Conservation (phyloP, 64 coral and sea anemone genomes). For the Montipora capricornis region DNA sequence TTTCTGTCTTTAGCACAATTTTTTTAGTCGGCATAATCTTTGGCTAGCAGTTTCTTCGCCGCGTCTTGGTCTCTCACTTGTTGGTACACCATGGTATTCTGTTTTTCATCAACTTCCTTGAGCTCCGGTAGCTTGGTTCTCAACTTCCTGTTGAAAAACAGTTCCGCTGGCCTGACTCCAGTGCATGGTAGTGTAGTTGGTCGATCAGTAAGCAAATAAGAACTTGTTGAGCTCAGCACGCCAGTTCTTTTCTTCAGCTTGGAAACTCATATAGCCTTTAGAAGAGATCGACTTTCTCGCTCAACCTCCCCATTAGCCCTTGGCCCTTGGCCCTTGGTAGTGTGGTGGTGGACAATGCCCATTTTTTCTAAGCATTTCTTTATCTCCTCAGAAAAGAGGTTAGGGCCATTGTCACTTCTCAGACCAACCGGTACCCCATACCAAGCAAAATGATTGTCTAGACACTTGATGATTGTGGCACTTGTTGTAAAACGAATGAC, state of each 20-base stretch:
- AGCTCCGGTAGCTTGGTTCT: too few relatives aligned
- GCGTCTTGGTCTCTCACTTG: too few relatives aligned
- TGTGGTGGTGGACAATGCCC: not conserved
- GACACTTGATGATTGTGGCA: not conserved
- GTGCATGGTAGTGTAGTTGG: not conserved
- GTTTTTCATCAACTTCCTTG: too few relatives aligned
- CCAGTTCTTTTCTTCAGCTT: constrained; percentile 48
- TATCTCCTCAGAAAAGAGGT: constrained; percentile 13
- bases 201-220: constrained; percentile 36
- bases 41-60: too few relatives aligned
- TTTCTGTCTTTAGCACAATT: too few relatives aligned
- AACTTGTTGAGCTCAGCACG: constrained; percentile 54
- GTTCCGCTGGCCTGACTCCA: too few relatives aligned
- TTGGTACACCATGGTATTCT: too few relatives aligned
- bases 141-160: too few relatives aligned
- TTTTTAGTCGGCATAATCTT: too few relatives aligned
- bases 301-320: not conserved
- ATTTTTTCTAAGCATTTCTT: constrained; percentile 17
- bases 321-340: constrained; percentile 25
- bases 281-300: too few relatives aligned
- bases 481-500: too few relatives aligned
- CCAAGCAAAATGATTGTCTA: constrained; percentile 34
- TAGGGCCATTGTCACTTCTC: constrained; percentile 22
- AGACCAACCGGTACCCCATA: constrained; percentile 27
- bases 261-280: not conserved